Conservation (phyloP, 2,888 invertebrate genomes). For the Pyrrhosoma nymphula region DNA sequence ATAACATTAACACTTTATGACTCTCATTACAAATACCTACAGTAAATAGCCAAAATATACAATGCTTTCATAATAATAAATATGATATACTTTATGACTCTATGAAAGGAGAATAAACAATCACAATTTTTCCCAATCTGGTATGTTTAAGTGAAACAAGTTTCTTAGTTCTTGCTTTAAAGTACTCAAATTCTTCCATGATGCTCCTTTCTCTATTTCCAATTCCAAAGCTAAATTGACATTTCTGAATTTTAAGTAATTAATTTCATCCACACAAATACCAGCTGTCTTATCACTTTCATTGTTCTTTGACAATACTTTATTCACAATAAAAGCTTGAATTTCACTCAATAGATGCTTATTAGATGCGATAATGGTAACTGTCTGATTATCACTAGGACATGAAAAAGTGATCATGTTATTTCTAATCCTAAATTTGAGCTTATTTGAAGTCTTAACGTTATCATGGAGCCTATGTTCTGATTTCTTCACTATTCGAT, state of each 20-base stretch:
- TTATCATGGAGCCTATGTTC: background rate
- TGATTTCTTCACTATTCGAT: slow-evolving; percentile 10
- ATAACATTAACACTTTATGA: too few species aligned
- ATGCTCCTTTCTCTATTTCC: background rate
- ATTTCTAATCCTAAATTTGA: slow-evolving; percentile 25
- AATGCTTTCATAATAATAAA: too few species aligned
- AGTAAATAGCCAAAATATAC: too few species aligned
- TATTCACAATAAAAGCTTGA: background rate
- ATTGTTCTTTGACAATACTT: background rate
- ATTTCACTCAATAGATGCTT: slow-evolving; percentile 17
- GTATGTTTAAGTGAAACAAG: background rate
- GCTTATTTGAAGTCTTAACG: background rate
- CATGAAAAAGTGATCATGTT: background rate
- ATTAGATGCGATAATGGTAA: background rate
- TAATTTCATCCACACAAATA: slow-evolving; percentile 23
- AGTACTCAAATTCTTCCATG: background rate
- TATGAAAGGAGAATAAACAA: too few species aligned
- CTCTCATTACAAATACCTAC: too few species aligned
- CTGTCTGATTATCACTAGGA: background rate
- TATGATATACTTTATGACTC: too few species aligned
- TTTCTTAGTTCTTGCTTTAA: background rate
- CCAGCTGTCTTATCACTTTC: background rate
- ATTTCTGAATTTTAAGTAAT: background rate
- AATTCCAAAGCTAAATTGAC: slow-evolving; percentile 37
- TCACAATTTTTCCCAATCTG: background rate